These are phyloP conservation scores for Hipposideros larvatus DNA, from an alignment of 2,797 vertebrate species.

Conservation along the genomic window DNA sequence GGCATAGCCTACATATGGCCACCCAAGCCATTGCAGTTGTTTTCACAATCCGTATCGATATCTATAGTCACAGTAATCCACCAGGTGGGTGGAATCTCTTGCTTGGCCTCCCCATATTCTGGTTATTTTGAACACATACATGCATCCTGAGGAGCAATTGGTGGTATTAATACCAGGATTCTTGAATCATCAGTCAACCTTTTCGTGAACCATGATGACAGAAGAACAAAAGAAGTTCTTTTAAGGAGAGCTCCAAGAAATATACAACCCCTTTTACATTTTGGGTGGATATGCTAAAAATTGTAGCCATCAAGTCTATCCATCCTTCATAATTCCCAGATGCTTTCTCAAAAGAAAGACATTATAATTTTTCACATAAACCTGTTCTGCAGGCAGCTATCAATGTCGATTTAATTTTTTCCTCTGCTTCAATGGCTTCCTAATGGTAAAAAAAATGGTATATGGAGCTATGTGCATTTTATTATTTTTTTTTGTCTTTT, in stretches of 20 bases:
- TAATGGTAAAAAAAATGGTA: conserved; percentile 54
- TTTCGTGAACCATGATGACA: conserved; percentile 9
- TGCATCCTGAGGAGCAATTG: neutral
- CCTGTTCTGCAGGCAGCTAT: neutral
- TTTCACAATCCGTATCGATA: neutral
- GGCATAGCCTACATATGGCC: neutral
- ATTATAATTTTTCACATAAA: conserved; percentile 40
- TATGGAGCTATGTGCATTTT: too few species aligned
- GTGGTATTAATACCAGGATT: neutral
- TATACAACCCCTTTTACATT: neutral
- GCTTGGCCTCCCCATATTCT: neutral
- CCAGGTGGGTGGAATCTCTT: neutral
- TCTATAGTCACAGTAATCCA: neutral
- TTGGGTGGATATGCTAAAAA: conserved; percentile 20
- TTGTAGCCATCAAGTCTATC: neutral
- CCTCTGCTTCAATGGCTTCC: conserved; percentile 62
- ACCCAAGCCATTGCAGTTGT: neutral
- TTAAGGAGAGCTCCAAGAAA: neutral
- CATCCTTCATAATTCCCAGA: neutral
- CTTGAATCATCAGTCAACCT: neutral
- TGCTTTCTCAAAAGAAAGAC: conserved; percentile 49
- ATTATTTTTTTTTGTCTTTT: too few species aligned
- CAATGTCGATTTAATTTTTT: conserved; percentile 21
- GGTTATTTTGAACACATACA: neutral
- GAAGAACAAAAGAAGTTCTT: neutral